These are phyloP conservation scores for Pontoporia blainvillei DNA, from an alignment of 2,113 vertebrate genomes.

Conservation along the genomic window DNA sequence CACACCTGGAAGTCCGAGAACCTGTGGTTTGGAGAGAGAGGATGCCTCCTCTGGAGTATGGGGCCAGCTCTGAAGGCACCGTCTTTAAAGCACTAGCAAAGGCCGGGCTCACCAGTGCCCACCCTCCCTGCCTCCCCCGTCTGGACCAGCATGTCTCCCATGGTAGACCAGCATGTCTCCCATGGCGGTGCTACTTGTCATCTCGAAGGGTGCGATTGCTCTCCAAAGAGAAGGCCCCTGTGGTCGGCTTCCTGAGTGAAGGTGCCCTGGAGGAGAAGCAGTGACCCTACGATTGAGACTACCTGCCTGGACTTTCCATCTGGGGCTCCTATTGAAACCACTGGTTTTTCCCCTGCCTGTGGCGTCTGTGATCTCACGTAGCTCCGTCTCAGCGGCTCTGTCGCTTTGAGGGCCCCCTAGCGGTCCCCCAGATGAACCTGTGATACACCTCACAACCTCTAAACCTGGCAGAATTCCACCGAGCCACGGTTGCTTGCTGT, in stretches of 20 bases:
- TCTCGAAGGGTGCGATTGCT: fast-evolving
- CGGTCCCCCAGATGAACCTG: neutral
- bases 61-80: neutral
- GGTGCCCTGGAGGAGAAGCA: neutral
- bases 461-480: neutral
- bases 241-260: neutral
- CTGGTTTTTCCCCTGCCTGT: neutral
- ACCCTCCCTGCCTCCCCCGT: fast-evolving
- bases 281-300: fast-evolving
- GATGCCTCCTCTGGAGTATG: neutral
- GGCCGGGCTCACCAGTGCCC: fast-evolving
- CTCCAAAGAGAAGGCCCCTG: neutral
- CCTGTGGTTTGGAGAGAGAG: neutral
- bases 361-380: fast-evolving
- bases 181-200: neutral
- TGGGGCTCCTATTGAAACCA: neutral
- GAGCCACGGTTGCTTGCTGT: fast-evolving
- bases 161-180: neutral
- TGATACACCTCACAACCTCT: neutral
- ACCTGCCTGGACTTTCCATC: neutral
- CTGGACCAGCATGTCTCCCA: neutral
- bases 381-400: neutral
- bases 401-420: neutral
- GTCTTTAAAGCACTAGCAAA: neutral
- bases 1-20: neutral